phyloP scores from a whole-genome alignment of 2,888 invertebrate genomes.

The Nomada fabriciana region DNA sequence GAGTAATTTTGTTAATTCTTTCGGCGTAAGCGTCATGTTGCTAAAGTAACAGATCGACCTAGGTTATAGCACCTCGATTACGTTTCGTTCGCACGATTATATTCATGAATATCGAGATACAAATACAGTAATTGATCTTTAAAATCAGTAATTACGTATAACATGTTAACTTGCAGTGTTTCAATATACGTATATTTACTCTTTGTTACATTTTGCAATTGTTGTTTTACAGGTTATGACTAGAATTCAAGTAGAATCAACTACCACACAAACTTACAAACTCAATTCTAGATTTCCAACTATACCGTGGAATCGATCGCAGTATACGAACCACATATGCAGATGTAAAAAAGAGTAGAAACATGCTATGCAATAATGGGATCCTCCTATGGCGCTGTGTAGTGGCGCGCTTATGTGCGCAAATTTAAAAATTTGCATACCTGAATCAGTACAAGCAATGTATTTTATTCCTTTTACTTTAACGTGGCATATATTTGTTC shows the following conservation, averaged over 20 bases:
- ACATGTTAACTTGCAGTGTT: conserved; percentile 11
- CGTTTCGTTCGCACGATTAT: conserved; percentile 12
- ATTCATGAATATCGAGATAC: conserved; percentile 37
- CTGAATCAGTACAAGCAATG: not conserved
- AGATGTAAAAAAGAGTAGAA: not conserved
- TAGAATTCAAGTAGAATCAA: conserved; percentile 16
- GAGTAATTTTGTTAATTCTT: conserved; percentile 78
- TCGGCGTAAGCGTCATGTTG: conserved; percentile 77
- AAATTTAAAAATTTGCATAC: not conserved
- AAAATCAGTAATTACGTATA: conserved; percentile 6
- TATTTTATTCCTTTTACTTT: not conserved
- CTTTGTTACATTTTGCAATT: conserved; percentile 17
- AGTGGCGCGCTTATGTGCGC: conserved; percentile 1
- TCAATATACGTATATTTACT: not conserved
- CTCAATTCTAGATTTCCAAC: not conserved
- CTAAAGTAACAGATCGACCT: conserved; percentile 17
- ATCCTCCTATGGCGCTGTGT: not conserved
- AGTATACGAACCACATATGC: not conserved
- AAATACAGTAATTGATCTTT: not conserved
- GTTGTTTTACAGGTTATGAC: conserved; percentile 38
- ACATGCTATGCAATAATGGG: not conserved
- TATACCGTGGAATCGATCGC: not conserved
- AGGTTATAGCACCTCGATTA: conserved; percentile 44
- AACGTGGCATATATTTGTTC: too few species aligned
- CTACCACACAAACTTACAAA: not conserved